Percentiles rank a stretch among this genome's conserved stretches.
Conservation (phyloP, 2,888 invertebrate genomes). For the Anticlea derivata region DNA sequence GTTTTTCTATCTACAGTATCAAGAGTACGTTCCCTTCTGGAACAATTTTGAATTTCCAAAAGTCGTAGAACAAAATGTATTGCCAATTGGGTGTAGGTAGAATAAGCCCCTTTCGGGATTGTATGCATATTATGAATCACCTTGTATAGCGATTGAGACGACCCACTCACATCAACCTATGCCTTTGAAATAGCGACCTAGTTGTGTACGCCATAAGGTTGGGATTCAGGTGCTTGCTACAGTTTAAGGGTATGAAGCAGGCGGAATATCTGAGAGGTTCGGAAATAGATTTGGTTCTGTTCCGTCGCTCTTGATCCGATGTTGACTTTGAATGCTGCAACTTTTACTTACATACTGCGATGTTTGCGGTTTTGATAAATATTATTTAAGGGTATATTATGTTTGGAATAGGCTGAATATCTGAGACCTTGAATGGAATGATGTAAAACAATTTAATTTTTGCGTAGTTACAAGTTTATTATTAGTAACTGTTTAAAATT, state of each 20-base stretch:
- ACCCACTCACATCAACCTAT: background rate
- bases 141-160: slow-evolving; percentile 1
- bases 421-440: background rate
- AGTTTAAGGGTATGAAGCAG: slow-evolving; percentile 20
- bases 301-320: slow-evolving; percentile 4
- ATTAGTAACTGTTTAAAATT: no score
- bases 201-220: slow-evolving; percentile 12
- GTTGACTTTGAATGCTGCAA: slow-evolving; percentile 3
- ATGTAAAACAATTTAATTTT: no score
- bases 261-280: slow-evolving; percentile 31
- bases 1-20: no score
- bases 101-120: no score
- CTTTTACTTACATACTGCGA: slow-evolving; percentile 3
- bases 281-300: slow-evolving; percentile 41
- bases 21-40: no score
- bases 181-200: slow-evolving; percentile 14
- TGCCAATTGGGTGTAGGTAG: no score
- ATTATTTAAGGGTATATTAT: background rate
- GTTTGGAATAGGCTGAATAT: background rate
- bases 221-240: background rate
- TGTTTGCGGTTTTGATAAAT: slow-evolving; percentile 2
- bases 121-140: no score
- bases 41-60: no score
- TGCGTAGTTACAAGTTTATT: no score
- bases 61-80: no score